A percentile compares a stretch with the other conserved stretches of the same genome.
Evolutionary conservation across 2,888 invertebrate species (phyloP).

Genomic region (Hyposoter dolosus): DNA sequence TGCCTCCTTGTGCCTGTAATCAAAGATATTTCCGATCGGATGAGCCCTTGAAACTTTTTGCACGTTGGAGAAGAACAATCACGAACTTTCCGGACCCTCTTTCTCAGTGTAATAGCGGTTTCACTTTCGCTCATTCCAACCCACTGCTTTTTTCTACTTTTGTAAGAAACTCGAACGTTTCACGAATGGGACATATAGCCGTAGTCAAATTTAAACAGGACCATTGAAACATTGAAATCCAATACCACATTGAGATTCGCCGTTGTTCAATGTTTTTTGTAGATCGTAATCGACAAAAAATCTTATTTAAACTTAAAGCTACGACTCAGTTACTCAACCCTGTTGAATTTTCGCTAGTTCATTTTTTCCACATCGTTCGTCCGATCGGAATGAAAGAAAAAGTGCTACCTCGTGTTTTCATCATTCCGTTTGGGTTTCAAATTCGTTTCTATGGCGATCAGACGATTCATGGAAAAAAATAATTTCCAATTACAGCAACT

Average conservation of each 20-base stretch:
- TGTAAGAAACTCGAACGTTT: background rate
- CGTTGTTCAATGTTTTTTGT: background rate
- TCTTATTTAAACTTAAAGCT: background rate
- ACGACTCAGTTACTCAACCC: background rate
- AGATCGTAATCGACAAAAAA: background rate
- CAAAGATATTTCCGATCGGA: slow-evolving; percentile 23
- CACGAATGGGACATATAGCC: background rate
- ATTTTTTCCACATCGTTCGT: too few species aligned
- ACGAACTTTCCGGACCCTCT: slow-evolving; percentile 18
- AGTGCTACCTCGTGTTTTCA: too few species aligned
- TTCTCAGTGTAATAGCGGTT: slow-evolving; percentile 10
- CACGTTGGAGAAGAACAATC: background rate
- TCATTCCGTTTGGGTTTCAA: too few species aligned
- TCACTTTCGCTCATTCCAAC: background rate
- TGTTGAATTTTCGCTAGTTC: too few species aligned
- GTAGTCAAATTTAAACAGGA: background rate
- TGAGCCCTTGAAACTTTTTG: slow-evolving; percentile 29
- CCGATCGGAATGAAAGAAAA: too few species aligned
- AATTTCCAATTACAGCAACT: too few species aligned
- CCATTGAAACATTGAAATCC: background rate
- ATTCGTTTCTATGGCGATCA: too few species aligned
- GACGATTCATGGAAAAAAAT: too few species aligned
- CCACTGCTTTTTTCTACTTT: background rate
- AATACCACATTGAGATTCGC: background rate
- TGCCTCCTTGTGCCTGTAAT: background rate